Base-by-base conservation (phyloP, 2,113 vertebrate genomes). In the Ceratotherium simum region DNA sequence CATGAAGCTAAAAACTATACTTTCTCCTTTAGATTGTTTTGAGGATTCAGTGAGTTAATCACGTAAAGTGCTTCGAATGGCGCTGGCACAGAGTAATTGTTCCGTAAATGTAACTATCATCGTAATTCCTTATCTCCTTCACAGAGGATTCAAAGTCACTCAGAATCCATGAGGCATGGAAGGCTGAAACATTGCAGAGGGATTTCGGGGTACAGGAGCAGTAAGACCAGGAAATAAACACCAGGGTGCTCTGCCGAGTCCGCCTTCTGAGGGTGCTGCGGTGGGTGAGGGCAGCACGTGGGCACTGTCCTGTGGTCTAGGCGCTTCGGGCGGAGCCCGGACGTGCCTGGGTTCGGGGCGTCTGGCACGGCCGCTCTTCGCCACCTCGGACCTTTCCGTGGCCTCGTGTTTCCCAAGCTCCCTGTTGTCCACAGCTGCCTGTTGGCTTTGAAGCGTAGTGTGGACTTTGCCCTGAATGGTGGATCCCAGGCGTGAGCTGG, bases 361-460 rank as follows among this genome's bases (percentile, higher is more conserved):
- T 91, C 29, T 8, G 33, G 46, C 3, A 1, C 1, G 4, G 36
- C 3, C 2, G 16, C 67, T 29, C 54, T 48, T 29, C 54, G 48
- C 36, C 18, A 1, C 46, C 21, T 29, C 2, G 0, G 56, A 3
- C 12, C 6, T 42, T 13, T 17, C 69, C 11, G n/a, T 23, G 85
- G 20, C 51, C 67, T 69, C 5, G 0, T 69, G 48, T 31, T 69
- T 51, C 31, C 78, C 0, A 2, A 70, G 39, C 31, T 39, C 39
- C 21, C 1, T 1, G 1, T 27, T 16, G 3, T 21, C 14, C 33
- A 0, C 3, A 0, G 27, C 51, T 11, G 27, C 10, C 62, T 36
- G 21, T 11, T 29, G 48, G 58, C 17, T 48, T 23, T 33, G 14
- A 54, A 70, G 73, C 8, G 0, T 1, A 5, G 20, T 8, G 83